Evolutionary conservation across 2,113 vertebrate species (phyloP).

Genomic region (Cyrtonyx montezumae): DNA sequence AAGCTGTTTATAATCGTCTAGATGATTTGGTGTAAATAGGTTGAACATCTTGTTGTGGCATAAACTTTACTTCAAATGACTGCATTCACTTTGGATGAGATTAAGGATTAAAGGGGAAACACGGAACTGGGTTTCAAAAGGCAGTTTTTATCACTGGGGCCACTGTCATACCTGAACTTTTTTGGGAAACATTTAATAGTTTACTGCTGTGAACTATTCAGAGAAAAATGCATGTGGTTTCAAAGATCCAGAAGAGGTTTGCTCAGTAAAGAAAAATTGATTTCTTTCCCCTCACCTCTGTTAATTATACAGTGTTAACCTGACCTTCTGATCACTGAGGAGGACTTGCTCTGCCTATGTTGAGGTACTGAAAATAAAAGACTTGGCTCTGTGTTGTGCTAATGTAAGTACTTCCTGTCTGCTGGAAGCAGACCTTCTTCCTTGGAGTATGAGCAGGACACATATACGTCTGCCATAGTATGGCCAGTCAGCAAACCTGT

Average conservation of each 20-base stretch:
- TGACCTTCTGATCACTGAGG: background rate
- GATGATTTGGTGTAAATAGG: background rate
- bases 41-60: background rate
- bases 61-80: background rate
- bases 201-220: background rate
- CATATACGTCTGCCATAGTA: background rate
- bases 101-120: background rate
- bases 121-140: background rate
- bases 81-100: background rate
- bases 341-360: background rate
- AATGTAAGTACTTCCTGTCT: background rate
- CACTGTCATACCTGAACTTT: background rate
- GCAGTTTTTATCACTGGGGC: background rate
- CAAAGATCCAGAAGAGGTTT: background rate
- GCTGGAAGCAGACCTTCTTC: background rate
- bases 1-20: background rate
- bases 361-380: background rate
- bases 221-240: background rate
- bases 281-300: background rate
- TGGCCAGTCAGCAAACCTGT: background rate
- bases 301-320: background rate
- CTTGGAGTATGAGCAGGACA: background rate
- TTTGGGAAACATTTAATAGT: background rate
- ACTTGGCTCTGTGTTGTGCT: background rate
- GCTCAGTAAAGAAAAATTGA: background rate